Base-by-base conservation (phyloP, 2,797 vertebrate genomes). In the Hephaestus fuliginosus region DNA sequence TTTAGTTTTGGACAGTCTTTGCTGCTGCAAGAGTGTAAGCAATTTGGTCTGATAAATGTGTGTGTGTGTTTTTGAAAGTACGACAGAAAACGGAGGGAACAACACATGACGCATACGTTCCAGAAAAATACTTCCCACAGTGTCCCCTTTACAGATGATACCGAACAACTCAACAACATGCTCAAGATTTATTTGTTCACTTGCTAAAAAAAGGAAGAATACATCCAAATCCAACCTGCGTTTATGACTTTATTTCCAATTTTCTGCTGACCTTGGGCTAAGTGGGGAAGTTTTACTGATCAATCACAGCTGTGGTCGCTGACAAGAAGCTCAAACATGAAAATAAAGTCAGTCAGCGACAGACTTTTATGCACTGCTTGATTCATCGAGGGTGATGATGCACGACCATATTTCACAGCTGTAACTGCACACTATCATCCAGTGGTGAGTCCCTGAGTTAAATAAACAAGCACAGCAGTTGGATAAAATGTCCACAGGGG, bases 1-100 rank as follows among this genome's bases (percentile, higher is more conserved):
- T 85, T 82, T 39, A 58, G 41, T 57, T 63, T 57, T 56, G 36
- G 46, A 80, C 56, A 61, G 43, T 64, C n/a, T 58, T 55, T 65
- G 65, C 41, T 41, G 7, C 22, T n/a, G 4, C 28, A 70, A 4
- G 57, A 57, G 33, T 67, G 52, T 18, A 36, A 69, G 53, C 75
- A 81, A 74, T 82, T 56, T 79, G 20, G 18, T n/a, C 62, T 81
- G 80, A 81, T 70, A 44, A 80, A 76, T 62, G 61, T 67, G 33
- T n/a, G 18, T 66, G 48, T 65, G 39, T 41, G 22, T 55, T 28
- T 49, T 15, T 58, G 14, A 43, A 4, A 49, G 39, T 55, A n/a
- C 0, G 3, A 66, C 3, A 39, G 3, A 25, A 28, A 30, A 36
- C 46, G 36, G 63, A 43, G 6, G n/a, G 30, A 58, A 63, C 41